Conservation (phyloP, 2,888 invertebrate genomes). For the Himalopsyche tibetana region DNA sequence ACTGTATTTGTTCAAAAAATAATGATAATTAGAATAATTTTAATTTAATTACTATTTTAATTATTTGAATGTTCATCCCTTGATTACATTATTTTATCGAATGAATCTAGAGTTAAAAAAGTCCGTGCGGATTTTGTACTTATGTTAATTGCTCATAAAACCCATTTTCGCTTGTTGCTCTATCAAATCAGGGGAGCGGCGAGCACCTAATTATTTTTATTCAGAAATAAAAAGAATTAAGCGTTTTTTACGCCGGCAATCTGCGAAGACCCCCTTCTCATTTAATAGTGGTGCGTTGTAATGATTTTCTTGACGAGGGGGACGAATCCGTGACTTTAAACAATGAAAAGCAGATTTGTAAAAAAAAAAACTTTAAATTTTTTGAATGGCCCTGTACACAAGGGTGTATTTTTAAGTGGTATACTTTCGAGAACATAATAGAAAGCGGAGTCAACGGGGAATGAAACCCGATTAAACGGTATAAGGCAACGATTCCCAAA, state of each 20-base stretch:
- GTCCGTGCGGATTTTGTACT: not conserved
- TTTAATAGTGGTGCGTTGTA: conserved; percentile 51
- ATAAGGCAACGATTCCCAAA: not conserved
- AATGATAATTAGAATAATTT: too few relatives aligned
- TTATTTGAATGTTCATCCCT: not conserved
- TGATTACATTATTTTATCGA: not conserved
- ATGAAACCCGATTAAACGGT: conserved; percentile 38
- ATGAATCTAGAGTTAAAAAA: not conserved
- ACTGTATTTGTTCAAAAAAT: too few relatives aligned
- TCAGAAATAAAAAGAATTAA: conserved; percentile 51
- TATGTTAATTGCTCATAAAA: conserved; percentile 27
- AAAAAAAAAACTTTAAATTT: conserved; percentile 50
- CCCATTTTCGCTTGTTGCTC: conserved; percentile 45
- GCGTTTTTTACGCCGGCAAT: conserved; percentile 39
- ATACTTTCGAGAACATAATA: conserved; percentile 51
- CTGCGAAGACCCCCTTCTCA: conserved; percentile 17
- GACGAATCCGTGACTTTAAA: conserved; percentile 64
- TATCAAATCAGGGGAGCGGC: conserved; percentile 39
- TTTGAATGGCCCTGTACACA: conserved; percentile 53
- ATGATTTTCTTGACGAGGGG: conserved; percentile 55
- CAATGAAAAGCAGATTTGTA: conserved; percentile 63
- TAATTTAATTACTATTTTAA: too few relatives aligned
- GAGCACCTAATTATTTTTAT: conserved; percentile 53
- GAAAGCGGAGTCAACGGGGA: conserved; percentile 50
- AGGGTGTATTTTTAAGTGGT: conserved; percentile 62